Conservation (phyloP, 2,797 vertebrate genomes). For the Esox masquinongy region DNA sequence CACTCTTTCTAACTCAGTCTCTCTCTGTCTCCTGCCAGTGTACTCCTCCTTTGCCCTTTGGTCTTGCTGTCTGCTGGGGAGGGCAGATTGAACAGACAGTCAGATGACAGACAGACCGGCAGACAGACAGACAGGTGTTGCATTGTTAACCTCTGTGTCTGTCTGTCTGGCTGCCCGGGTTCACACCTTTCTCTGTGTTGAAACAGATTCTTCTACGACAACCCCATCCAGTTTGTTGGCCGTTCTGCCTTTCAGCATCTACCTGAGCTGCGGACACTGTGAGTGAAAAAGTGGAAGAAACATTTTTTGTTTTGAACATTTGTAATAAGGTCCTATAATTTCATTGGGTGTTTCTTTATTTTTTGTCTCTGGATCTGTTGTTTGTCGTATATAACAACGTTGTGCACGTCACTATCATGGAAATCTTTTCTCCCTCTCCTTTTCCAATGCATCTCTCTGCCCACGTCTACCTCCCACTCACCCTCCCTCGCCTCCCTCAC, state of each 20-base stretch:
- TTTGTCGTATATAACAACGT: background rate
- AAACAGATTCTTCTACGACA: slow-evolving; percentile 90
- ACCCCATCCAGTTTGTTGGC: slow-evolving; percentile 92
- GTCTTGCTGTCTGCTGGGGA: background rate
- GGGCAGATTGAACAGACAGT: too few species aligned
- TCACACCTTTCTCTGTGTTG: slow-evolving; percentile 27
- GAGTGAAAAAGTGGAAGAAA: slow-evolving; percentile 54
- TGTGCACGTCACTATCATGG: background rate
- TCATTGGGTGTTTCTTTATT: too few species aligned
- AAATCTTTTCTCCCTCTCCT: background rate
- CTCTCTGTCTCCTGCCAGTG: too few species aligned
- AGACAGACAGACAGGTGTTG: background rate
- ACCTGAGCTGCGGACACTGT: slow-evolving; percentile 89
- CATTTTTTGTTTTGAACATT: background rate
- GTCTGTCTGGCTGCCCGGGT: background rate
- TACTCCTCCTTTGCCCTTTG: too few species aligned
- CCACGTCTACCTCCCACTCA: background rate
- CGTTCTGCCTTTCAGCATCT: slow-evolving; percentile 90
- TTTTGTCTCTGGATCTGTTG: background rate
- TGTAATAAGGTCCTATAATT: background rate
- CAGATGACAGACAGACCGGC: too few species aligned
- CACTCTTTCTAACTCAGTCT: too few species aligned
- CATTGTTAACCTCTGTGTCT: background rate
- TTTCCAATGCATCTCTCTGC: background rate
- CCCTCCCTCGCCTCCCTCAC: background rate